Conservation (phyloP, 2,113 vertebrate genomes). For the Microtus pennsylvanicus region DNA sequence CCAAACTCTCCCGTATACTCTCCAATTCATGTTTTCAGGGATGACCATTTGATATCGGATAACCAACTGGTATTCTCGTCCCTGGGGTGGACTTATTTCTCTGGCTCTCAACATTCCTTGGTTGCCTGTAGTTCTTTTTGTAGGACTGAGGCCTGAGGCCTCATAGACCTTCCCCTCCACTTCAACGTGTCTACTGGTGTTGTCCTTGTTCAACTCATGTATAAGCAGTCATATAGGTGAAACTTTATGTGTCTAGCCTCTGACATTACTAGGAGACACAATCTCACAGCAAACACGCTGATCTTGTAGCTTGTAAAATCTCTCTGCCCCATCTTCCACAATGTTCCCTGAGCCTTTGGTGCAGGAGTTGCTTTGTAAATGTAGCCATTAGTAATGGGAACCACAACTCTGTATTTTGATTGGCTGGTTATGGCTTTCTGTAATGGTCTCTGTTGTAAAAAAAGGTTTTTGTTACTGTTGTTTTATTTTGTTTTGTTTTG, state of each 20-base stretch:
- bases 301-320: not conserved
- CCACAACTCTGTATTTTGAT: not conserved
- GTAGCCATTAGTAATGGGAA: not conserved
- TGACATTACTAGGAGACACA: not conserved
- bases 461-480: not conserved
- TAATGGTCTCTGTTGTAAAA: not conserved
- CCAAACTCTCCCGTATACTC: not conserved
- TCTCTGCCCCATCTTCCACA: too few species aligned
- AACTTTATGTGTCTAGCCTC: not conserved
- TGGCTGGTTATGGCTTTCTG: not conserved
- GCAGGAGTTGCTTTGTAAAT: not conserved
- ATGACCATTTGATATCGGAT: not conserved
- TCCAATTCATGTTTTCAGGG: not conserved
- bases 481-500: not conserved
- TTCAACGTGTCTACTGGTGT: not conserved
- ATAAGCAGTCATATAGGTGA: not conserved
- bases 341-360: not conserved
- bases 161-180: not conserved
- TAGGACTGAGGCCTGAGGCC: not conserved
- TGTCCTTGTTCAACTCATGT: too few species aligned
- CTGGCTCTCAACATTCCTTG: not conserved
- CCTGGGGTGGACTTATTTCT: not conserved
- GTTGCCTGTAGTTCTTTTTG: not conserved
- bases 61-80: not conserved
- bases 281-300: not conserved